These are phyloP conservation scores for Crotalus helleri DNA, from an alignment of 2,113 vertebrate species.

Conservation along the genomic window DNA sequence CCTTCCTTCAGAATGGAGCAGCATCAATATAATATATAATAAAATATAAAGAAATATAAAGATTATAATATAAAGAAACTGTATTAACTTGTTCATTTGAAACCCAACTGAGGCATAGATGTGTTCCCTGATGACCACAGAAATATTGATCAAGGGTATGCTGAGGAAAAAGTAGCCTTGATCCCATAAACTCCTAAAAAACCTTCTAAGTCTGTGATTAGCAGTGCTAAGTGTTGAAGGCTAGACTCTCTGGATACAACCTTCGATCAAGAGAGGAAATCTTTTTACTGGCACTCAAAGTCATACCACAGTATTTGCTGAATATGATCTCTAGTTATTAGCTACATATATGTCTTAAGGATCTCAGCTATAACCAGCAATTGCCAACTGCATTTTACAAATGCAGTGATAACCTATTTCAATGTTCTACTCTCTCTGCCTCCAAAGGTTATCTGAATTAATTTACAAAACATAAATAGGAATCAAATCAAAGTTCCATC, in stretches of 20 bases:
- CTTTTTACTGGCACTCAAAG: neutral
- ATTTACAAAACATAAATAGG: neutral
- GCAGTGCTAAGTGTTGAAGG: neutral
- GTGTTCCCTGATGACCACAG: neutral
- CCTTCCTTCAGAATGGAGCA: conserved; percentile 7
- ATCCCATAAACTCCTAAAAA: neutral
- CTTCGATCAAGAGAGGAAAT: neutral
- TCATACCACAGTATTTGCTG: neutral
- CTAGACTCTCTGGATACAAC: neutral
- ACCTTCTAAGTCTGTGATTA: too few species aligned
- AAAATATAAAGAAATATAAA: too few species aligned
- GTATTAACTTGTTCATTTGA: neutral
- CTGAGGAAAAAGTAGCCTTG: neutral
- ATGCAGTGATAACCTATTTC: neutral
- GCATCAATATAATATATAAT: conserved; percentile 10
- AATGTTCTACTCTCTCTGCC: neutral
- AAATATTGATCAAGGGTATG: neutral
- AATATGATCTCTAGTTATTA: neutral
- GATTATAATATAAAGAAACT: neutral
- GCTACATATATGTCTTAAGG: neutral
- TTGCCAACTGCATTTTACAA: neutral
- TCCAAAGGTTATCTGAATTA: neutral
- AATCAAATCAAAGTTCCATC: neutral
- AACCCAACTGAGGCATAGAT: neutral
- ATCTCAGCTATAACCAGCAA: neutral